phyloP scores from a whole-genome alignment of 2,113 vertebrate species.

The Baryphthengus martii region DNA sequence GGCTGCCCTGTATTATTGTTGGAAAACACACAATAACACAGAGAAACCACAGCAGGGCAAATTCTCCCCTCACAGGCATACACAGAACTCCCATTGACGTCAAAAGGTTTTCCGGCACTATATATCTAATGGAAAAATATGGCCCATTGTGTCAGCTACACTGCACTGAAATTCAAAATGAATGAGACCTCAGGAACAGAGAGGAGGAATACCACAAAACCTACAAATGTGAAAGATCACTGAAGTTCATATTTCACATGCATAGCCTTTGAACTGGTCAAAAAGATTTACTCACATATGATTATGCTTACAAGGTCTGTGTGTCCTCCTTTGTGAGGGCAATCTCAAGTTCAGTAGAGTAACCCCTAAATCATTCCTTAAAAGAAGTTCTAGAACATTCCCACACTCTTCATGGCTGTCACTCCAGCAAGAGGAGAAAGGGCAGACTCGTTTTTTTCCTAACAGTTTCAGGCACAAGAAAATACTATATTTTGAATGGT shows the following conservation, averaged over 20 bases:
- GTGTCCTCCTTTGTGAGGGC: neutral
- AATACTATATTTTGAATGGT: neutral
- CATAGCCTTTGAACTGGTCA: constrained; percentile 20
- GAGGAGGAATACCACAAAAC: neutral
- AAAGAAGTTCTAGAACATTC: neutral
- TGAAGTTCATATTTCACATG: constrained; percentile 37
- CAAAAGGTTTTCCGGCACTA: neutral
- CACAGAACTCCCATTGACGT: neutral
- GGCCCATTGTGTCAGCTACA: neutral
- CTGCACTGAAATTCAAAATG: neutral
- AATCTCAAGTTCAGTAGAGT: neutral
- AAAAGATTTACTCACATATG: constrained; percentile 11
- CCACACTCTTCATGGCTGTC: neutral
- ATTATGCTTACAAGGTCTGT: neutral
- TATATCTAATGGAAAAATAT: neutral
- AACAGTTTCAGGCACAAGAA: neutral
- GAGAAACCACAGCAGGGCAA: neutral
- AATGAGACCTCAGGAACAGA: neutral
- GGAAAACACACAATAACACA: neutral
- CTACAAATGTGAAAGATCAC: constrained; percentile 11
- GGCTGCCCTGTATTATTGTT: neutral
- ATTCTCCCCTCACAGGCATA: neutral
- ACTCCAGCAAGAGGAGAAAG: neutral
- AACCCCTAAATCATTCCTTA: neutral
- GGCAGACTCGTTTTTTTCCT: neutral